phyloP scores from a whole-genome alignment of 2,888 invertebrate genomes.

The Nemapogon koenigi region DNA sequence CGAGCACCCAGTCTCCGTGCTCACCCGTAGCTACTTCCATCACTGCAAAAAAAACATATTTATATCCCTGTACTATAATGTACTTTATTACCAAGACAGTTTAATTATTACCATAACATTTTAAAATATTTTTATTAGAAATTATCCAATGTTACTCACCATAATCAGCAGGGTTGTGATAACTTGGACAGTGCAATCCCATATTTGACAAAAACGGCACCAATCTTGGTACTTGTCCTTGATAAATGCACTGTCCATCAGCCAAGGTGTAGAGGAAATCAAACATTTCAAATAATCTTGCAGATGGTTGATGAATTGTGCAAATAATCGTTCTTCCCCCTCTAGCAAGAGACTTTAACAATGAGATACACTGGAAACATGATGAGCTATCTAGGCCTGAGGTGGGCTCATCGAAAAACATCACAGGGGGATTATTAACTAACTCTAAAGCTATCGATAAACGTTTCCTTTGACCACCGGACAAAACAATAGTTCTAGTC shows the following conservation, averaged over 20 bases:
- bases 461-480: slow-evolving; percentile 91
- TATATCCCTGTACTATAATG: no score
- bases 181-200: slow-evolving; percentile 89
- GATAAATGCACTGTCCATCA: slow-evolving; percentile 93
- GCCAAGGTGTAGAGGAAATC: slow-evolving; percentile 91
- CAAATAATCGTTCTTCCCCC: slow-evolving; percentile 92
- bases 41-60: slow-evolving; percentile 60
- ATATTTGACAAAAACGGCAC: slow-evolving; percentile 88
- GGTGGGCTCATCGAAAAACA: slow-evolving; percentile 97
- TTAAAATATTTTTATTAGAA: no score
- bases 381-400: slow-evolving; percentile 94
- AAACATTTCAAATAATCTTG: slow-evolving; percentile 94
- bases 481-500: slow-evolving; percentile 81
- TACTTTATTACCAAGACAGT: no score
- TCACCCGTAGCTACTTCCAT: slow-evolving; percentile 97
- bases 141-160: no score
- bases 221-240: slow-evolving; percentile 81
- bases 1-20: slow-evolving; percentile 88
- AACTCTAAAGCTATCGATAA: slow-evolving; percentile 91
- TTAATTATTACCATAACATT: no score
- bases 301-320: slow-evolving; percentile 96
- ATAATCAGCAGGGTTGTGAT: slow-evolving; percentile 97
- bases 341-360: slow-evolving; percentile 86
- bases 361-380: slow-evolving; percentile 89
- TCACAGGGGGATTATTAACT: slow-evolving; percentile 95